Base-by-base conservation (phyloP, 2,113 vertebrate genomes). In the Dipodomys spectabilis region DNA sequence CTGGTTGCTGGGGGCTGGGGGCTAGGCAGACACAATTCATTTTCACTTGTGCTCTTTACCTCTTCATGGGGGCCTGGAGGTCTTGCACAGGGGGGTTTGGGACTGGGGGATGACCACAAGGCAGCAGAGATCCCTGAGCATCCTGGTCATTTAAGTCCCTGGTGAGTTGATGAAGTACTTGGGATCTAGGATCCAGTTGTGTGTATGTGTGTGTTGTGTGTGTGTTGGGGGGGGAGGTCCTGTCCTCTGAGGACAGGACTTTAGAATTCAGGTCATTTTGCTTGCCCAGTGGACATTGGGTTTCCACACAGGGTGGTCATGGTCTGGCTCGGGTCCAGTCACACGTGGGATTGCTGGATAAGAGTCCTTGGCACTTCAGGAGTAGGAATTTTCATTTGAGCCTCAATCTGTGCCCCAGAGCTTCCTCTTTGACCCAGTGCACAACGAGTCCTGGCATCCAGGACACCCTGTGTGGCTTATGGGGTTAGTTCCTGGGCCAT, bases 81-180 rank as follows among this genome's bases (percentile, higher is more conserved):
- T 53, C 30, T 32, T 9, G 60, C 11, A 75, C 45, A 30, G 20
- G 73, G 71, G 32, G 10, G 18, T 32, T 6, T 8, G 5, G 35
- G 10, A 7, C 35, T 9, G 22, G 6, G 7, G 15, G 18, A 19
- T 28, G 20, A 12, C 53, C 0, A 1, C 20, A 22, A 35, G 39
- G 72, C 49, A 67, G 80, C 25, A 11, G 13, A 0, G 0, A 10
- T 72, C 49, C 65, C 6, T 0, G 9, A 9, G 4, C 0, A 4
- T 68, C 57, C 73, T 28, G 49, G 8, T 53, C 49, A 53, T 53
- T 53, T 53, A 53, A 53, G 49, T 53, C 12, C 49, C 49, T 53
- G 49, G 9, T 53, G 49, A 53, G 49, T 8, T 53, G 49, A 53
- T 53, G 49, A 53, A 13, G 49, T 13, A 53, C 49, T 13, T 53